Evolutionary conservation across 2,797 vertebrate species (phyloP).

Genomic region (Alauda arvensis): DNA sequence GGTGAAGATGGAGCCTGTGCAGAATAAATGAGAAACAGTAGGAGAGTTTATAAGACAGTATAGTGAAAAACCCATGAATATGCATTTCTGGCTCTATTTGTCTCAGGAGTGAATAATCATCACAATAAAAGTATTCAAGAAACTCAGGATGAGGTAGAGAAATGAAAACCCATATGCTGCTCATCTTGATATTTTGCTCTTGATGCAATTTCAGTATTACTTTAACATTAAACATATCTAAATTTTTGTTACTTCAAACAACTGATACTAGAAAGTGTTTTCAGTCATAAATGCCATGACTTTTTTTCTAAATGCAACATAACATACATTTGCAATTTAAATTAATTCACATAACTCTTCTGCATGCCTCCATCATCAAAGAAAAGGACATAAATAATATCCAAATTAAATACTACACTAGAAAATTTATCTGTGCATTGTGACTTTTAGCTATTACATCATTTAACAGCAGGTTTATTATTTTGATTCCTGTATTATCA

Average conservation of each 20-base stretch:
- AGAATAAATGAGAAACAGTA: slow-evolving; percentile 72
- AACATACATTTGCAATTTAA: background rate
- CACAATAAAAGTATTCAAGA: background rate
- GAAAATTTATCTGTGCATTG: background rate
- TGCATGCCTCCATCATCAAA: background rate
- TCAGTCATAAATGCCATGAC: background rate
- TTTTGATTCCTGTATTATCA: background rate
- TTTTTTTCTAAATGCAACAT: background rate
- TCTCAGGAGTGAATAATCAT: slow-evolving; percentile 8
- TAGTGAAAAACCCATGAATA: background rate
- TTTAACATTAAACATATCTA: background rate
- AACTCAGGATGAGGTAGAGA: background rate
- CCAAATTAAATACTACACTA: background rate
- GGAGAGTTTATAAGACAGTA: slow-evolving; percentile 30
- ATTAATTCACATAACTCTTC: background rate
- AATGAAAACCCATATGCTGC: background rate
- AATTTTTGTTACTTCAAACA: background rate
- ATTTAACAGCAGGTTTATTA: background rate
- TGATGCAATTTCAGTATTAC: background rate
- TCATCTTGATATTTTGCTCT: background rate
- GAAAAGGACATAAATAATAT: background rate
- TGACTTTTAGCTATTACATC: background rate
- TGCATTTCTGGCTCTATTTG: background rate
- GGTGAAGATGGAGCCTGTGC: slow-evolving; percentile 83
- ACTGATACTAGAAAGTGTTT: background rate